Percentiles rank a stretch among this genome's conserved stretches.
phyloP scores from a whole-genome alignment of 2,797 vertebrate species.

The Australoheros facetus region DNA sequence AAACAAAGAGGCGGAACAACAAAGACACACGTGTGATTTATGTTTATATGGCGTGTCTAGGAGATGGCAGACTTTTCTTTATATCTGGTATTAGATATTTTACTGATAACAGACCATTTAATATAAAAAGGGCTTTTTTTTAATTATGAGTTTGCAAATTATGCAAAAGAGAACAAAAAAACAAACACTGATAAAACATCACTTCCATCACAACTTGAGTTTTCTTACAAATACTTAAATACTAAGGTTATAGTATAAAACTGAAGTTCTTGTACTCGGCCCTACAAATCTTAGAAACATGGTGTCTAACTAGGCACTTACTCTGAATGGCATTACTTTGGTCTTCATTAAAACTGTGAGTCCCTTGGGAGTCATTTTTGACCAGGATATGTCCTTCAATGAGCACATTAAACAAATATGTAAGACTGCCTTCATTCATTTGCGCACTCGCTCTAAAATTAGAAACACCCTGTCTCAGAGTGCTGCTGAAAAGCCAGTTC shows the following conservation, averaged over 20 bases:
- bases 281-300: too few relatives aligned
- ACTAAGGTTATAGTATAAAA: neutral
- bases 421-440: neutral
- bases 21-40: constrained; percentile 32
- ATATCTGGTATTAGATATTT: neutral
- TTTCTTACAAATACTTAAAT: neutral
- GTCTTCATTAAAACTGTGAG: neutral
- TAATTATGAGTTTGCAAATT: neutral
- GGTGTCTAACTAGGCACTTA: neutral
- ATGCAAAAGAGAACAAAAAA: neutral
- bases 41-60: neutral
- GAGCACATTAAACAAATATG: neutral
- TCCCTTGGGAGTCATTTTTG: neutral
- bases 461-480: neutral
- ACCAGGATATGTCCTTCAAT: neutral
- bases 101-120: neutral
- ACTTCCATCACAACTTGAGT: neutral
- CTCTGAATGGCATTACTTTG: neutral
- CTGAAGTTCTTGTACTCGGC: neutral
- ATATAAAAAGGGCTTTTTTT: neutral
- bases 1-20: constrained; percentile 59
- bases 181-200: neutral
- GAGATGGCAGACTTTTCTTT: constrained; percentile 6
- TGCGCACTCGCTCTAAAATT: neutral
- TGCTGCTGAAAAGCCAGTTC: neutral